These are phyloP conservation scores for Paramormyrops hopkinsi DNA, from an alignment of 2,797 vertebrate genomes.

Conservation along the genomic window DNA sequence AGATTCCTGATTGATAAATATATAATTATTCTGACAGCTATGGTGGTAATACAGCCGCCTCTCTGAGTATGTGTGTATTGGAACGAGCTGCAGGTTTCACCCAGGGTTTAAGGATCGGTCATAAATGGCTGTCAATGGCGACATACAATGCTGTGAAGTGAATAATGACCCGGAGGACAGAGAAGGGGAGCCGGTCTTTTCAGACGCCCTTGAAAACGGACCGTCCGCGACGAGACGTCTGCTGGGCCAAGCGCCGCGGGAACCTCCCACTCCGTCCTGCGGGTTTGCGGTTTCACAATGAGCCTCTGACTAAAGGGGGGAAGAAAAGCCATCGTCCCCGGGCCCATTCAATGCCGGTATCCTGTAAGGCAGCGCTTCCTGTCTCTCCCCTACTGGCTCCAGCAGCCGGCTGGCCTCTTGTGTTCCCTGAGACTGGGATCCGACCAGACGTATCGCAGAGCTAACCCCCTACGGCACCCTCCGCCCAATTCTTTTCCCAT, in stretches of 20 bases:
- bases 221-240: neutral
- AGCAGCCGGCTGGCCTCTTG: conserved; percentile 57
- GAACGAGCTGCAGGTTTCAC: neutral
- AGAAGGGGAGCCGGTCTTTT: neutral
- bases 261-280: neutral
- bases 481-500: conserved; percentile 63
- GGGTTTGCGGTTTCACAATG: conserved; percentile 9
- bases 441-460: conserved; percentile 36
- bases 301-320: neutral
- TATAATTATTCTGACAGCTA: neutral
- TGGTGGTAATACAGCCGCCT: neutral
- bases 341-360: conserved; percentile 59
- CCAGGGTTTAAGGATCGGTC: neutral
- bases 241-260: neutral
- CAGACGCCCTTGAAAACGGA: neutral
- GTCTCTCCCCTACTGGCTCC: conserved; percentile 46
- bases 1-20: neutral
- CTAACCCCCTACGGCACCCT: conserved; percentile 54
- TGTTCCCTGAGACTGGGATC: conserved; percentile 48
- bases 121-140: neutral
- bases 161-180: neutral
- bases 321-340: conserved; percentile 33
- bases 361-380: conserved; percentile 63
- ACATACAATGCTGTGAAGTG: neutral
- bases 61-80: neutral